These are phyloP conservation scores for Austrolebias charrua DNA, from an alignment of 2,797 vertebrate species.

Conservation along the genomic window DNA sequence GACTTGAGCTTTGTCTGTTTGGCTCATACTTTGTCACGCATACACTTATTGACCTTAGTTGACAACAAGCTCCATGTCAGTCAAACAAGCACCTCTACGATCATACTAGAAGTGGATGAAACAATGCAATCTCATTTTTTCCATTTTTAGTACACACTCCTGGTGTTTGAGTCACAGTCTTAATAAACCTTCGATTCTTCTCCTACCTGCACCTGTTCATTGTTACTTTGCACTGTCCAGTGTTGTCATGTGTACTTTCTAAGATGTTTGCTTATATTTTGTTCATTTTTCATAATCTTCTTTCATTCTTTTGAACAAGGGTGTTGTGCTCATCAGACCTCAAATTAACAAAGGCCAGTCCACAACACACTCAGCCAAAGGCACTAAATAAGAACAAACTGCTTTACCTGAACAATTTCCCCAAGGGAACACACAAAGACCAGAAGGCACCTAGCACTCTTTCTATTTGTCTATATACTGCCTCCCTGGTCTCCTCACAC, in stretches of 20 bases:
- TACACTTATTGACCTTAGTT: slow-evolving; percentile 32
- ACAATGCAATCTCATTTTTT: background rate
- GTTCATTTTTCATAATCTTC: background rate
- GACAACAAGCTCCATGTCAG: slow-evolving; percentile 22
- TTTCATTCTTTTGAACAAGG: slow-evolving; percentile 10
- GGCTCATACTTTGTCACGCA: slow-evolving; percentile 66
- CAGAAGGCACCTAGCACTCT: slow-evolving; percentile 37
- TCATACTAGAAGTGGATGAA: slow-evolving; percentile 19
- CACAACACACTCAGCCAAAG: slow-evolving; percentile 62
- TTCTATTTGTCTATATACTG: slow-evolving; percentile 28
- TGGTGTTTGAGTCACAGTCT: slow-evolving; percentile 7
- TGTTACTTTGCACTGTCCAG: slow-evolving; percentile 1
- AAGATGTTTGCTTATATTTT: slow-evolving; percentile 15
- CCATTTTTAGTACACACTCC: background rate
- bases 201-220: background rate
- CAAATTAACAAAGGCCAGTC: slow-evolving; percentile 33
- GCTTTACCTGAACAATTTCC: slow-evolving; percentile 60
- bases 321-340: slow-evolving; percentile 21
- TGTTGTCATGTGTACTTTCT: slow-evolving; percentile 1
- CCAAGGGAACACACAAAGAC: slow-evolving; percentile 52
- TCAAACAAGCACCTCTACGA: slow-evolving; percentile 26
- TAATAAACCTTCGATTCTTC: background rate
- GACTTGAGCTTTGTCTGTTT: slow-evolving; percentile 56
- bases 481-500: slow-evolving; percentile 25
- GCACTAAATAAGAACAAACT: slow-evolving; percentile 67